Conservation (phyloP, 37 sponge, comb jelly and placozoan genomes). For the Crambe crambe region DNA sequence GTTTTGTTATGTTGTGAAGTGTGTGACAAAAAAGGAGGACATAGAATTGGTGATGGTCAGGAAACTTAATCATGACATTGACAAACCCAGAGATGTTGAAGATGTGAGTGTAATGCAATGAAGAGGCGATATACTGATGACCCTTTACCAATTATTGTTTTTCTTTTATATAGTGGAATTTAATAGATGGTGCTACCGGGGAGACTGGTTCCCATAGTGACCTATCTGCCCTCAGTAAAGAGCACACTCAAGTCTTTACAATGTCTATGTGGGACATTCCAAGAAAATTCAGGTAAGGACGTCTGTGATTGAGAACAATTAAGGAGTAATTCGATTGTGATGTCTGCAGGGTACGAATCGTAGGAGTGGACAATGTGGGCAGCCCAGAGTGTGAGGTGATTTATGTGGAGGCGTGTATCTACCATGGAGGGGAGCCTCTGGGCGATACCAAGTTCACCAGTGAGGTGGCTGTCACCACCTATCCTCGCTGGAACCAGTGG, state of each 20-base stretch:
- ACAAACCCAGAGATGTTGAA: constrained; percentile 56
- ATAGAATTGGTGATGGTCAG: constrained; percentile 63
- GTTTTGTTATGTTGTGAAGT: constrained; percentile 52
- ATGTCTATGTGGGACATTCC: constrained; percentile 90
- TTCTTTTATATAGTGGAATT: constrained; percentile 53
- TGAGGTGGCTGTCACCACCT: constrained; percentile 25
- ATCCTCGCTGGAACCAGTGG: constrained; percentile 92
- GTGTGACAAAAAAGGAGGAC: constrained; percentile 44
- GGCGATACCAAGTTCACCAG: constrained; percentile 34
- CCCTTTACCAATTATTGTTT: neutral
- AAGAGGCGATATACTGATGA: too few species aligned
- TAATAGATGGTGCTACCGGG: constrained; percentile 77
- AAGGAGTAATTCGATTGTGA: neutral
- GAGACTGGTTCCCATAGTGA: constrained; percentile 82
- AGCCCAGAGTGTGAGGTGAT: constrained; percentile 35
- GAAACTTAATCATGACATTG: constrained; percentile 36
- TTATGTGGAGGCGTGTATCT: constrained; percentile 79
- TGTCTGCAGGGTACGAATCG: constrained; percentile 50
- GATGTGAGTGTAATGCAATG: constrained; percentile 83
- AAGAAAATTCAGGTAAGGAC: constrained; percentile 79
- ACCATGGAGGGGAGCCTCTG: constrained; percentile 83
- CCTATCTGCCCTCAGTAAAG: constrained; percentile 76
- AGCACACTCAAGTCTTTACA: constrained; percentile 82
- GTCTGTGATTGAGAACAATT: too few species aligned
- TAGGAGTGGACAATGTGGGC: constrained; percentile 77